Evolutionary conservation across 2,888 invertebrate species (phyloP).

Genomic region (Noctua janthe): DNA sequence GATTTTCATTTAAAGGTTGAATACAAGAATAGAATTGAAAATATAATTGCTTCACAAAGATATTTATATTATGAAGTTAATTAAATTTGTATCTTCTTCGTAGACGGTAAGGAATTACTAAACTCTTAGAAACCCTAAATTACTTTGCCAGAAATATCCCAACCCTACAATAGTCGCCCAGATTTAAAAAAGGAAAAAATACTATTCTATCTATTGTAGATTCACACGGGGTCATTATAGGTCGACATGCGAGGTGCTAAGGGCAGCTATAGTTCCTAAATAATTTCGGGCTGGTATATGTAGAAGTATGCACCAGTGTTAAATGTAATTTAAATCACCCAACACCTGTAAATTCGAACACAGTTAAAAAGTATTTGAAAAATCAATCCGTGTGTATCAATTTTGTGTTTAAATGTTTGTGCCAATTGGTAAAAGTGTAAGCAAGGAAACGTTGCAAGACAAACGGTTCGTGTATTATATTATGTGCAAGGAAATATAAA

Average conservation of each 20-base stretch:
- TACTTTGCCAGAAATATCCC: slow-evolving; percentile 38
- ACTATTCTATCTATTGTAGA: slow-evolving; percentile 71
- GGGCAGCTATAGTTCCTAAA: slow-evolving; percentile 78
- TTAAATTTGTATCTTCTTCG: slow-evolving; percentile 17
- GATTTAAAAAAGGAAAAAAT: slow-evolving; percentile 48
- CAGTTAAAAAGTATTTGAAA: slow-evolving; percentile 62
- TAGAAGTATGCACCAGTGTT: slow-evolving; percentile 90
- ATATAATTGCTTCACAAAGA: slow-evolving; percentile 11
- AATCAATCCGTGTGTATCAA: slow-evolving; percentile 71
- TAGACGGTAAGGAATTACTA: background rate
- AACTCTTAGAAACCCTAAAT: slow-evolving; percentile 49
- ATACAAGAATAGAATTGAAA: slow-evolving; percentile 1
- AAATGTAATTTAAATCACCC: slow-evolving; percentile 70
- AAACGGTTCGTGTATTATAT: slow-evolving; percentile 79
- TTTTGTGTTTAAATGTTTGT: slow-evolving; percentile 79
- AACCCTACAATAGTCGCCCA: slow-evolving; percentile 57
- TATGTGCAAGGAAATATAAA: slow-evolving; percentile 87
- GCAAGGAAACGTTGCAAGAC: slow-evolving; percentile 81
- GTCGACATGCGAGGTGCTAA: slow-evolving; percentile 84
- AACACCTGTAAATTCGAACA: slow-evolving; percentile 73
- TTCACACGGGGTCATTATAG: slow-evolving; percentile 75
- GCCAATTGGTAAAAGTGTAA: slow-evolving; percentile 82
- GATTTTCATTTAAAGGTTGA: slow-evolving; percentile 8
- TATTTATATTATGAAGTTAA: slow-evolving; percentile 24
- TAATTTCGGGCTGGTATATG: slow-evolving; percentile 88